These are phyloP conservation scores for Ricordea florida DNA, from an alignment of 92 coral and sea anemone species.

Conservation along the genomic window DNA sequence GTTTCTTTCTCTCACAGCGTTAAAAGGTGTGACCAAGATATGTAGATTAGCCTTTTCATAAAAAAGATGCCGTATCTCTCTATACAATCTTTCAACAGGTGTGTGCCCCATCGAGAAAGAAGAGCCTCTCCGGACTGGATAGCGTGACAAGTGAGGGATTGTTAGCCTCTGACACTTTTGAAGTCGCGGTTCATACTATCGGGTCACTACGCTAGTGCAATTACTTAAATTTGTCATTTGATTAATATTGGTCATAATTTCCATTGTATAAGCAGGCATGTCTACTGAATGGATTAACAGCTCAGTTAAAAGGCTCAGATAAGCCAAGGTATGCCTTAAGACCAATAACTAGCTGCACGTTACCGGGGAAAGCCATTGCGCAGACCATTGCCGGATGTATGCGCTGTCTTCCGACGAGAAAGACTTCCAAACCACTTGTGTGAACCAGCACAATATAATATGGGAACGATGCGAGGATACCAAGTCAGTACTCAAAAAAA, in stretches of 20 bases:
- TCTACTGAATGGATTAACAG: conserved; percentile 6
- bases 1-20: no score
- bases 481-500: conserved; percentile 15
- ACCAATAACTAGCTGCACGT: conserved; percentile 68
- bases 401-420: conserved; percentile 47
- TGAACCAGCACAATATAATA: conserved; percentile 8
- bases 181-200: conserved; percentile 3
- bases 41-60: conserved; percentile 1
- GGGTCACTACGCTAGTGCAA: conserved; percentile 10
- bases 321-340: conserved; percentile 38
- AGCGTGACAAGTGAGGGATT: conserved; percentile 27
- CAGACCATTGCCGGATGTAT: conserved; percentile 55
- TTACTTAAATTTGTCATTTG: conserved; percentile 2
- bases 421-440: conserved; percentile 29
- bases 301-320: not conserved
- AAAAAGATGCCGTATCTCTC: conserved; percentile 5
- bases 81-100: conserved; percentile 8
- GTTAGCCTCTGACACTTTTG: conserved; percentile 21
- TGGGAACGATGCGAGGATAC: conserved; percentile 32
- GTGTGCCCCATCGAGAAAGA: conserved; percentile 33
- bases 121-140: conserved; percentile 26
- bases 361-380: conserved; percentile 41
- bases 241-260: not conserved
- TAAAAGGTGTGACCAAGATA: no score
- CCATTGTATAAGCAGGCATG: conserved; percentile 19